These are phyloP conservation scores for Bucorvus abyssinicus DNA, from an alignment of 2,797 vertebrate species.

Conservation along the genomic window DNA sequence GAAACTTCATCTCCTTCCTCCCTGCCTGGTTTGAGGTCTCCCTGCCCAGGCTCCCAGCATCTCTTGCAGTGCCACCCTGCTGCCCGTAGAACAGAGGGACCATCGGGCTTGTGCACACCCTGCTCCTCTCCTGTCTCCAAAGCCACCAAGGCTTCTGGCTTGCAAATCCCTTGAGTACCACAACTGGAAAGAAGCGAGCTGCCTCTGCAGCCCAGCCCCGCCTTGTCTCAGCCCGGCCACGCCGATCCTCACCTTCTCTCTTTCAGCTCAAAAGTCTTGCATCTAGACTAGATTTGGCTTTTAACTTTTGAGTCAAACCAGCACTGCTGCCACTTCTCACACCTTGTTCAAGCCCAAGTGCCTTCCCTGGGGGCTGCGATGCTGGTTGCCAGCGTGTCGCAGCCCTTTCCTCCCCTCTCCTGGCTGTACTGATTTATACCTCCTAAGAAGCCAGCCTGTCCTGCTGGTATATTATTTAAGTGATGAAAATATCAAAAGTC, in stretches of 20 bases:
- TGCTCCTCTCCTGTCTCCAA: neutral
- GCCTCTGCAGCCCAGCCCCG: too few relatives aligned
- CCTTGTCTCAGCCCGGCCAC: too few relatives aligned
- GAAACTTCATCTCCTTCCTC: neutral
- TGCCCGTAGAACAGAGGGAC: neutral
- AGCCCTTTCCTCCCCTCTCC: too few relatives aligned
- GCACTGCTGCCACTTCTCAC: fast-evolving
- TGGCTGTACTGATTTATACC: neutral
- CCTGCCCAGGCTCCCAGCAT: neutral
- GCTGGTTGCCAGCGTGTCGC: too few relatives aligned
- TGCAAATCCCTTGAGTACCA: neutral
- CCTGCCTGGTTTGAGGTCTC: neutral
- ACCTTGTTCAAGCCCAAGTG: fast-evolving
- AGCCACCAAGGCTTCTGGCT: neutral
- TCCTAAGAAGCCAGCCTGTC: neutral
- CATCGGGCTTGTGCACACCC: neutral
- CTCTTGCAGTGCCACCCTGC: neutral
- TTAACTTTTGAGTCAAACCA: neutral
- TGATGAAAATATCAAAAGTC: neutral
- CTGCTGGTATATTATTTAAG: neutral
- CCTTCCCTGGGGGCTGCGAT: neutral
- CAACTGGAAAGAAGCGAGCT: neutral
- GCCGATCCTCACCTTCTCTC: too few relatives aligned
- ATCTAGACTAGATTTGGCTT: neutral
- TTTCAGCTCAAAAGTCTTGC: too few relatives aligned